phyloP scores from a whole-genome alignment of 2,113 vertebrate species.

The Scartelaos histophorus region DNA sequence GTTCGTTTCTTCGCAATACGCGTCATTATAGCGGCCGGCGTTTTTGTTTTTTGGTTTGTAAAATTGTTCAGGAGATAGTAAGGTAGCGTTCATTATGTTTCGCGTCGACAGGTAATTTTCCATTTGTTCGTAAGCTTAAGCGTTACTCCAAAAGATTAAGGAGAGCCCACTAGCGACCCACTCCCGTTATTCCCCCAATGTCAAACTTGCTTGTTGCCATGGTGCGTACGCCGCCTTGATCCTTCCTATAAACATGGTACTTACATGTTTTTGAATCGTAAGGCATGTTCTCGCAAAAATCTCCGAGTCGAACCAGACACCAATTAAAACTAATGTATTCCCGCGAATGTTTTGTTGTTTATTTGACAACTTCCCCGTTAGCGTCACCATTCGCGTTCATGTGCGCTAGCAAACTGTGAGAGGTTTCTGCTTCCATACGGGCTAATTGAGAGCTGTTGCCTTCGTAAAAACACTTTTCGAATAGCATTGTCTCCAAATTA shows the following conservation, averaged over 20 bases:
- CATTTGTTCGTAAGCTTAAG: background rate
- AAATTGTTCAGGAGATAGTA: background rate
- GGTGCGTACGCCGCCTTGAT: background rate
- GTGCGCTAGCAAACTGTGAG: constrained; percentile 13
- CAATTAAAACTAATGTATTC: constrained; percentile 42
- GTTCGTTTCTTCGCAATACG: background rate
- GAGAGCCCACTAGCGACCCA: background rate
- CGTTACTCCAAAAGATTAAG: background rate
- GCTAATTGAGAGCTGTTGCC: constrained; percentile 29
- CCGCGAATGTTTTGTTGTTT: constrained; percentile 34
- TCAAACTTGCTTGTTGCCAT: constrained; percentile 1
- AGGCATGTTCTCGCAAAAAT: constrained; percentile 6
- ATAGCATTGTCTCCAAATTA: constrained; percentile 41
- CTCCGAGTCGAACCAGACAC: background rate
- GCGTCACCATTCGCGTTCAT: constrained; percentile 19
- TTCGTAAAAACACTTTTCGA: constrained; percentile 24
- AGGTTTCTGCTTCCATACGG: constrained; percentile 16
- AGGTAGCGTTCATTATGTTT: background rate
- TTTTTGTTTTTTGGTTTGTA: background rate
- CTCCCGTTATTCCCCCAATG: background rate
- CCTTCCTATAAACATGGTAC: background rate
- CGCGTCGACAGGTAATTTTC: background rate
- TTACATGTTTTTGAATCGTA: constrained; percentile 5
- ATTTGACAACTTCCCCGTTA: constrained; percentile 32
- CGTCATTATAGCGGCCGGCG: background rate